These are phyloP conservation scores for Nyleta sp. DNA, from an alignment of 2,888 invertebrate genomes.

Conservation along the genomic window DNA sequence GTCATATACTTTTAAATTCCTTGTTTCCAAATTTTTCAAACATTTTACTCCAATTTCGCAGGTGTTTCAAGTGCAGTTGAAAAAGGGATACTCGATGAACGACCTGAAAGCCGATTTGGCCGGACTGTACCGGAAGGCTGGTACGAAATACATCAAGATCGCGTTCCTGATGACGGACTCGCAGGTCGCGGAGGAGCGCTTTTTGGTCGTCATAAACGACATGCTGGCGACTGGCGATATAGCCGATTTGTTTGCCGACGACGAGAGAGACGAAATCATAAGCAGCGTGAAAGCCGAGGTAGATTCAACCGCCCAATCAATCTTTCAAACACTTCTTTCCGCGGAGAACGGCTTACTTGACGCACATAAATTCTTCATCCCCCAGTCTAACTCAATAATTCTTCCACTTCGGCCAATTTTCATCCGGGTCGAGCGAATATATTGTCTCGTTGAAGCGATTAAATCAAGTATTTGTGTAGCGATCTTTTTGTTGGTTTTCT, in stretches of 20 bases:
- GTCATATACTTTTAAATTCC: too few species aligned
- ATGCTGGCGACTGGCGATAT: conserved; percentile 97
- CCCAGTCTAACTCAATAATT: conserved; percentile 23
- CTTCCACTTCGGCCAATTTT: conserved; percentile 29
- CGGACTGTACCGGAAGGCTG: conserved; percentile 92
- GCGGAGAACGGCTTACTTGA: conserved; percentile 21
- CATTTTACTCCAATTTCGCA: conserved; percentile 50
- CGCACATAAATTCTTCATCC: conserved; percentile 45
- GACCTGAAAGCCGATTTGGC: conserved; percentile 91
- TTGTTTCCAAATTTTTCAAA: too few species aligned
- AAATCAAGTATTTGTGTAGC: conserved; percentile 9
- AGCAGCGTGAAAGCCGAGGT: conserved; percentile 90
- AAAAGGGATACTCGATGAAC: conserved; percentile 92
- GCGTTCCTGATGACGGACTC: conserved; percentile 97
- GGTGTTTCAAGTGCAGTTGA: conserved; percentile 96
- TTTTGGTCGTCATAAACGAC: conserved; percentile 96
- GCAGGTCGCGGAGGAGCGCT: conserved; percentile 95
- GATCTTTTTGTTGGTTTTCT: too few species aligned
- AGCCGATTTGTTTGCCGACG: conserved; percentile 94
- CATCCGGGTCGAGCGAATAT: conserved; percentile 14
- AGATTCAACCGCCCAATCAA: conserved; percentile 9
- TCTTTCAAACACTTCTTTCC: conserved; percentile 3
- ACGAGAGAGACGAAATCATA: conserved; percentile 94
- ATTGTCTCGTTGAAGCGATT: conserved; percentile 1
- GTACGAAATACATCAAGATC: conserved; percentile 92